A percentile compares a stretch with the other conserved stretches of the same genome.
These are phyloP conservation scores for Adrianichthys oophorus DNA, from an alignment of 2,797 vertebrate genomes.

Conservation along the genomic window DNA sequence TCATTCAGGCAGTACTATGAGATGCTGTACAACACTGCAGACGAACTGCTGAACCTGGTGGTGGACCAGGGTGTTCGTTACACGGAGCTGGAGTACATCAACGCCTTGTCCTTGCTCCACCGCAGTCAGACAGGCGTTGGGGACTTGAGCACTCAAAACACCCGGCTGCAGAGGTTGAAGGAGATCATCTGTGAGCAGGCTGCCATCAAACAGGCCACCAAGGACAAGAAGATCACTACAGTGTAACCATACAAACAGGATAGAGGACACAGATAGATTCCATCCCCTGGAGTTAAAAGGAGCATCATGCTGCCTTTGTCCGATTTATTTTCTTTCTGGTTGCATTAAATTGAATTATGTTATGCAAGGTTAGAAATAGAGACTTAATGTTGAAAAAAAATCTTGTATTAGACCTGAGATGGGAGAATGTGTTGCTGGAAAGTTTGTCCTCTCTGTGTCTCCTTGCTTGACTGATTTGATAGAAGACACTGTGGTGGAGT, in stretches of 20 bases:
- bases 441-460: slow-evolving; percentile 29
- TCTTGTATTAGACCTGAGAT: slow-evolving; percentile 16
- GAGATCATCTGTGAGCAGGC: slow-evolving; percentile 99
- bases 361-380: neutral
- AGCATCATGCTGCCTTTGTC: too few species aligned
- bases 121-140: slow-evolving; percentile 97
- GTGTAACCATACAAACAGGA: slow-evolving; percentile 70
- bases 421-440: slow-evolving; percentile 22
- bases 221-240: slow-evolving; percentile 99
- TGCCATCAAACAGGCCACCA: slow-evolving; percentile 97
- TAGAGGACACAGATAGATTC: neutral
- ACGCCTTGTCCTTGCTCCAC: slow-evolving; percentile 92
- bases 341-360: slow-evolving; percentile 8
- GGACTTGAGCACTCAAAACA: slow-evolving; percentile 93
- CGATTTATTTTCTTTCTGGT: too few species aligned
- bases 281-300: neutral
- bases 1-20: slow-evolving; percentile 93
- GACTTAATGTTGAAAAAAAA: slow-evolving; percentile 10
- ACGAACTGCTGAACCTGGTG: slow-evolving; percentile 95
- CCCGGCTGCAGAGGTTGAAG: slow-evolving; percentile 91
- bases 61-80: slow-evolving; percentile 97
- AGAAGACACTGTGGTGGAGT: slow-evolving; percentile 8
- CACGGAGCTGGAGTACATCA: slow-evolving; percentile 97
- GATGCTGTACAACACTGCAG: slow-evolving; percentile 97
- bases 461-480: slow-evolving; percentile 21